Evolutionary conservation across 2,797 vertebrate genomes (phyloP), one percentile per base, ranked within the genome.

Genomic region (Sardinella longiceps): DNA sequence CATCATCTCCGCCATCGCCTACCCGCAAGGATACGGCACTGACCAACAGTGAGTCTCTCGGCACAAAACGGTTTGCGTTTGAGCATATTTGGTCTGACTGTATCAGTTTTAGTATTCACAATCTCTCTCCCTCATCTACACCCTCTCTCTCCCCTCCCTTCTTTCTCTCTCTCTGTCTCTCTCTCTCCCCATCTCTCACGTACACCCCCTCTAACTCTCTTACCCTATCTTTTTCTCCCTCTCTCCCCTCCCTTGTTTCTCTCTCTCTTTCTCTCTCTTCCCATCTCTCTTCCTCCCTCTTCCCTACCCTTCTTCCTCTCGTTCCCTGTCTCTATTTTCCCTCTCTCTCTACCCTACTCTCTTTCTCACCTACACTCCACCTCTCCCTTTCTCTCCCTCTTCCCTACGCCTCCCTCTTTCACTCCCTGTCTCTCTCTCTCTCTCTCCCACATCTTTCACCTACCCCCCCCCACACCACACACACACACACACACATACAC

Each of bases 21-120:
- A 91, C 80, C 81, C 90, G 0, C 0, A 60, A 0, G 94, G 95
- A 89, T 97, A 97, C 0, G 96, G 97, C 84, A 96, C 93, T 0
- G 0, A 80, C 0, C 0, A 80, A 25, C 84, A 96, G 97, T 98
- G 86, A 96, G 97, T 92, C 77, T 82, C 33, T 58, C n/a, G 56
- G 28, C 18, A 37, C 37, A 43, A 12, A n/a, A n/a, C n/a, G n/a
- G 30, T 66, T 12, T 66, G 12, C 25, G 11, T 60, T 20, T 63
- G 58, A 48, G 48, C 15, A 43, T 43, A 43, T 43, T 43, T 43
- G 43, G 48, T 14, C 48, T 14, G 11, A 15, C 46, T 48, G 46
- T 10, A 48, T 48, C 0, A 14, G 46, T 48, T 48, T 48, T 0
- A 48, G 12, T 50, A 0, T 18, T n/a, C 56, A 58, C 15, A 18